These are phyloP conservation scores for Kryptolebias ocellatus DNA, from an alignment of 2,797 vertebrate genomes.

Conservation along the genomic window DNA sequence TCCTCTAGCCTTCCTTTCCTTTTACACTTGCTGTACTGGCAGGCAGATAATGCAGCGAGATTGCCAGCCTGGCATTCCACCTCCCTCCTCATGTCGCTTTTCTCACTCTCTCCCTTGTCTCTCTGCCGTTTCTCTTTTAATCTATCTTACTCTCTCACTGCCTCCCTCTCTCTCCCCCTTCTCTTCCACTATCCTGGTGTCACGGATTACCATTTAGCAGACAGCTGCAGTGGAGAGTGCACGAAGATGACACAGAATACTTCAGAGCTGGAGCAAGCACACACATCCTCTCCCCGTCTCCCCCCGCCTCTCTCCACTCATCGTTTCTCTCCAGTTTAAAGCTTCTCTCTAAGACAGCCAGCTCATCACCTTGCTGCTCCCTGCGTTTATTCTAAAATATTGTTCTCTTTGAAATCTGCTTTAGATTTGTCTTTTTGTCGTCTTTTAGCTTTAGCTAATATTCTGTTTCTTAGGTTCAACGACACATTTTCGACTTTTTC, in stretches of 20 bases:
- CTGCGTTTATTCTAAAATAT: not conserved
- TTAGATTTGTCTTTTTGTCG: no score
- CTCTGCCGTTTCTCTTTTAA: conserved; percentile 39
- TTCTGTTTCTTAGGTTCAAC: no score
- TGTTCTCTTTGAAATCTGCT: no score
- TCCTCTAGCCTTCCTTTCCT: conserved; percentile 46
- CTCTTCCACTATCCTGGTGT: conserved; percentile 72
- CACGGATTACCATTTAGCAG: conserved; percentile 90
- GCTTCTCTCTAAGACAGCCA: conserved; percentile 34
- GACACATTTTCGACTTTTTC: no score
- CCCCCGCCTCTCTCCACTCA: conserved; percentile 48
- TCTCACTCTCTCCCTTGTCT: conserved; percentile 41
- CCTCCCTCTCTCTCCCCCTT: conserved; percentile 25
- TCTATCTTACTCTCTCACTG: conserved; percentile 20
- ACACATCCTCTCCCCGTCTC: conserved; percentile 55
- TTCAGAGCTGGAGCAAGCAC: conserved; percentile 79
- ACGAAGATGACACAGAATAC: conserved; percentile 88
- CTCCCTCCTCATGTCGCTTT: conserved; percentile 62
- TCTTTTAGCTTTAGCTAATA: no score
- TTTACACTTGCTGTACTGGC: conserved; percentile 73
- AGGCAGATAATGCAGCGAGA: conserved; percentile 86
- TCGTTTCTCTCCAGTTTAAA: conserved; percentile 61
- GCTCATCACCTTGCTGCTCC: conserved; percentile 38
- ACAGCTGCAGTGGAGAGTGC: conserved; percentile 82
- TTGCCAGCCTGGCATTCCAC: conserved; percentile 81